Evolutionary conservation across 1,140 invertebrate species (phyloP).

Genomic region (Diabrotica undecimpunctata): DNA sequence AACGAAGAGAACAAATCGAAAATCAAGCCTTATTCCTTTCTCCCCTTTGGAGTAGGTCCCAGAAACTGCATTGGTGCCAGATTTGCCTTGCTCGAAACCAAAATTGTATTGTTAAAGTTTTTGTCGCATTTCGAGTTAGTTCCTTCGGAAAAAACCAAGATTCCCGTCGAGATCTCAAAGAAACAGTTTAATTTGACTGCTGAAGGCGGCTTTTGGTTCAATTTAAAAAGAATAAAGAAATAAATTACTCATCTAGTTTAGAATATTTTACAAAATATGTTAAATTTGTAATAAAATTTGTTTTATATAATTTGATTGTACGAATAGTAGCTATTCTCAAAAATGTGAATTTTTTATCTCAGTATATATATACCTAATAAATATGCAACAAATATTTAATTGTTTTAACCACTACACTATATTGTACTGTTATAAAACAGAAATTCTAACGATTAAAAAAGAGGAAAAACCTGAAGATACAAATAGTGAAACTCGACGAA

Average conservation of each 20-base stretch:
- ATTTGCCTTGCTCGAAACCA: constrained; percentile 40
- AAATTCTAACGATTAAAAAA: no score
- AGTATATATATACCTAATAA: no score
- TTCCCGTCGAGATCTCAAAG: constrained; percentile 37
- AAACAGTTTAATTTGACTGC: constrained; percentile 30
- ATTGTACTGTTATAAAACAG: no score
- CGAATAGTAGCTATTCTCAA: no score
- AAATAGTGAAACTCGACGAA: no score
- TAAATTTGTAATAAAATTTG: no score
- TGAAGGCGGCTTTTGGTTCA: constrained; percentile 42
- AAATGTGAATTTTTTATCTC: no score
- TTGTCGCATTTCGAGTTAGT: constrained; percentile 39
- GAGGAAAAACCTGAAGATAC: no score
- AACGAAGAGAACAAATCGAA: constrained; percentile 31
- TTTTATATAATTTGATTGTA: no score
- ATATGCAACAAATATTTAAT: no score
- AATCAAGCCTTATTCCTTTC: constrained; percentile 49
- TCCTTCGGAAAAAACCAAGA: constrained; percentile 32
- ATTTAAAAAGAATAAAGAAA: constrained; percentile 26
- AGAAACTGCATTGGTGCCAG: constrained; percentile 41
- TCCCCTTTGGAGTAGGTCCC: constrained; percentile 58
- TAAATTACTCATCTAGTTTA: background rate
- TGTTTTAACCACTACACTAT: no score
- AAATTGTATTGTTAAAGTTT: constrained; percentile 37
- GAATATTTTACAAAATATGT: no score